Percentiles rank a stretch among this genome's conserved stretches.
phyloP scores from a whole-genome alignment of 2,888 invertebrate species.

The Ennomos fuscantarius region DNA sequence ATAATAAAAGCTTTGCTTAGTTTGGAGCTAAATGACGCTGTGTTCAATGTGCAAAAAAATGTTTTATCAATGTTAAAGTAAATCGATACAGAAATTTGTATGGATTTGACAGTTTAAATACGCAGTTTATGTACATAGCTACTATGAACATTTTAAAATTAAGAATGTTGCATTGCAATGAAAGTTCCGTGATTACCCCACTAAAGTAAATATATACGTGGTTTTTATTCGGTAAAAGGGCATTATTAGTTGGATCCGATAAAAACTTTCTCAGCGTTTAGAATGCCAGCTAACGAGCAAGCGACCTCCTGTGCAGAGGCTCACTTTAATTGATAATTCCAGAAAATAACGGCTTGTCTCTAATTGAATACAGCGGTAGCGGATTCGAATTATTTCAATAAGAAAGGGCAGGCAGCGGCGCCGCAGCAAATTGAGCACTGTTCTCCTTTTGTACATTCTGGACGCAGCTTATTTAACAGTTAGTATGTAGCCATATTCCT shows the following conservation, averaged over 20 bases:
- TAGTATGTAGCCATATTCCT: conserved; percentile 51
- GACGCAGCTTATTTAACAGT: conserved; percentile 35
- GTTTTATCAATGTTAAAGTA: too few relatives aligned
- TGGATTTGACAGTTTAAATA: too few relatives aligned
- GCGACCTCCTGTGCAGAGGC: conserved; percentile 44
- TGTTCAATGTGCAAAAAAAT: too few relatives aligned
- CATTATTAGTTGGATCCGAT: conserved; percentile 8
- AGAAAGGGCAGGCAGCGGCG: conserved; percentile 74
- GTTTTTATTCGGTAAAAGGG: background rate
- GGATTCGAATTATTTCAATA: conserved; percentile 71
- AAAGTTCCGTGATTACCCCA: background rate
- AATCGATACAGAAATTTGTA: too few relatives aligned
- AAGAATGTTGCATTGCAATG: too few relatives aligned
- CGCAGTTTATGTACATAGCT: too few relatives aligned
- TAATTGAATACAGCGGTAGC: conserved; percentile 70
- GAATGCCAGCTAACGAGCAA: conserved; percentile 47
- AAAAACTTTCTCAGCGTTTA: conserved; percentile 33
- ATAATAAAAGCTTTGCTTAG: too few relatives aligned
- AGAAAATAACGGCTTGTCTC: conserved; percentile 61
- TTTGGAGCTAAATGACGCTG: too few relatives aligned
- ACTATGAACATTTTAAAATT: too few relatives aligned
- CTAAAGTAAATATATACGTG: too few relatives aligned
- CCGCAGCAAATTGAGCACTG: conserved; percentile 72
- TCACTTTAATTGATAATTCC: conserved; percentile 64
- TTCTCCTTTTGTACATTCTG: conserved; percentile 65